Conservation (phyloP, 2,888 invertebrate genomes). For the Choreutis nemorana region DNA sequence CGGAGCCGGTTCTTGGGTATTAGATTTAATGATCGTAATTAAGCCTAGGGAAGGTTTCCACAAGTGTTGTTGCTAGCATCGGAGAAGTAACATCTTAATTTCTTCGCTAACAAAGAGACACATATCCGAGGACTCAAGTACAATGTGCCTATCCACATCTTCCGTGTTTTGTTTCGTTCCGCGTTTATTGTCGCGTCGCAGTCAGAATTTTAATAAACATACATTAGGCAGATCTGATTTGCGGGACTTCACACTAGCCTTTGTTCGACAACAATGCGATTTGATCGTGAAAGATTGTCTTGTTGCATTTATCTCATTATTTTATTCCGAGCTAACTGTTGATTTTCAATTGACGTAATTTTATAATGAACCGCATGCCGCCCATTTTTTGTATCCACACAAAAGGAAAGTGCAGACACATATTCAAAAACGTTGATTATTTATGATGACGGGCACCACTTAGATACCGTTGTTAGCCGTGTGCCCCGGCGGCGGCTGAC, state of each 20-base stretch:
- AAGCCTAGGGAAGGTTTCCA: conserved; percentile 9
- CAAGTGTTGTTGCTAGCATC: conserved; percentile 1
- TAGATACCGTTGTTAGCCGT: no score
- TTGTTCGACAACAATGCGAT: not conserved
- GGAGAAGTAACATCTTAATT: not conserved
- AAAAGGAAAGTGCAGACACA: no score
- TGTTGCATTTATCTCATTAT: no score
- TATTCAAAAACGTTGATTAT: no score
- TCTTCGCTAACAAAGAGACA: conserved; percentile 11
- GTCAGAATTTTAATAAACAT: conserved; percentile 58
- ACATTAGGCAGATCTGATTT: conserved; percentile 26
- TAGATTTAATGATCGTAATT: conserved; percentile 21
- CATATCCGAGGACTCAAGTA: conserved; percentile 44
- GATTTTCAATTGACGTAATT: no score
- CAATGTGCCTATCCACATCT: conserved; percentile 38
- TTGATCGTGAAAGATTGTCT: no score
- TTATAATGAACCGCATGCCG: no score
- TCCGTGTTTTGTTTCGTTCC: conserved; percentile 55
- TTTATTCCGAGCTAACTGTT: no score
- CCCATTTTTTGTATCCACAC: no score
- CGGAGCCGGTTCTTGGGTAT: conserved; percentile 18
- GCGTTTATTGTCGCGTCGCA: conserved; percentile 36
- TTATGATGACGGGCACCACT: no score
- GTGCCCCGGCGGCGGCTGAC: conserved; percentile 6
- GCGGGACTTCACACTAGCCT: conserved; percentile 14